These are phyloP conservation scores for Apolygus lucorum DNA, from an alignment of 1,140 invertebrate genomes.

Conservation along the genomic window DNA sequence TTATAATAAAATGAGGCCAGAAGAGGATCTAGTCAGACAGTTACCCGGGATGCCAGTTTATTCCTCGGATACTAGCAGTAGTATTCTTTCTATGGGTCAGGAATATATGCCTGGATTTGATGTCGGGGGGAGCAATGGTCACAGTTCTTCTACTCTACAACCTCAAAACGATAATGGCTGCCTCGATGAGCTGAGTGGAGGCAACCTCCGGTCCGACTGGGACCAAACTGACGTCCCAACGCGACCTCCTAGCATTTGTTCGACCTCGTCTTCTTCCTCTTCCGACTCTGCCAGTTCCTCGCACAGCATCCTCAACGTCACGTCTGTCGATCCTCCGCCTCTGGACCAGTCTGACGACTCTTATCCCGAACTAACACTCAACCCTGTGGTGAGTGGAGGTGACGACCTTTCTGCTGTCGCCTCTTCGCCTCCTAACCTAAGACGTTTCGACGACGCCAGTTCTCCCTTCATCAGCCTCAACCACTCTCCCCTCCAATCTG, in stretches of 20 bases:
- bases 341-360: neutral
- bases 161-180: neutral
- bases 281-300: too few relatives aligned
- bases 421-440: too few relatives aligned
- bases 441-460: neutral
- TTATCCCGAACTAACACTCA: neutral
- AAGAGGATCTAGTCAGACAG: neutral
- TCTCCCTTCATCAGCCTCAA: neutral
- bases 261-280: neutral
- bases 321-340: neutral
- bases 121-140: neutral
- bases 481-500: neutral
- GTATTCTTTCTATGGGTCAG: neutral
- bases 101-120: neutral
- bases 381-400: neutral
- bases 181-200: neutral
- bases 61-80: neutral
- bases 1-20: too few relatives aligned
- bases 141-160: neutral
- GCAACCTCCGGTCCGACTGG: neutral
- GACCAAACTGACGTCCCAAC: neutral
- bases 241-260: neutral
- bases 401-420: too few relatives aligned
- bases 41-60: neutral
- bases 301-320: too few relatives aligned